Evolutionary conservation across 2,113 vertebrate species (phyloP).

Genomic region (Misgurnus mizolepis): DNA sequence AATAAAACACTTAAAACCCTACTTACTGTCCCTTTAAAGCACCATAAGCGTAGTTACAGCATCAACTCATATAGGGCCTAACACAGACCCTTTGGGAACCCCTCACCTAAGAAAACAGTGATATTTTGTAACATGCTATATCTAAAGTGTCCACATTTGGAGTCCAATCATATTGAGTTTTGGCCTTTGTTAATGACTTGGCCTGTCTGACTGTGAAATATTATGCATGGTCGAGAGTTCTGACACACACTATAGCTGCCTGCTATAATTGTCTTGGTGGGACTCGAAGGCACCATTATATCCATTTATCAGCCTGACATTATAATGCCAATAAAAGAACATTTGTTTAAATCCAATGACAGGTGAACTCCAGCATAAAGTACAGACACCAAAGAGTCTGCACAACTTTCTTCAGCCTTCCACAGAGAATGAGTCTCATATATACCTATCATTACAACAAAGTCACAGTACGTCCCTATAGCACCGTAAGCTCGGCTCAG

Average conservation of each 20-base stretch:
- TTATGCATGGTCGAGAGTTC: not conserved
- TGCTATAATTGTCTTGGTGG: conserved; percentile 14
- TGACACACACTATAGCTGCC: conserved; percentile 9
- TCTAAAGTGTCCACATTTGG: too few species aligned
- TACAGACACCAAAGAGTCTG: not conserved
- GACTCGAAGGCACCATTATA: conserved; percentile 33
- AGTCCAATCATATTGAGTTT: not conserved
- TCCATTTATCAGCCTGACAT: conserved; percentile 41
- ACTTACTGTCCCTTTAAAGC: too few species aligned
- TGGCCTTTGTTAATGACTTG: not conserved
- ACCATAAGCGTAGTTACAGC: too few species aligned
- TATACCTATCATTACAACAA: conserved; percentile 17
- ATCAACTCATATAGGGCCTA: too few species aligned
- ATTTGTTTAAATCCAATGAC: conserved; percentile 20
- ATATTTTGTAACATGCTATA: too few species aligned
- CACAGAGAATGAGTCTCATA: conserved; percentile 1
- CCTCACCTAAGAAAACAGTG: too few species aligned
- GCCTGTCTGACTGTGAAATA: conserved; percentile 18
- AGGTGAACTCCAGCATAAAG: not conserved
- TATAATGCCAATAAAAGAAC: conserved; percentile 29
- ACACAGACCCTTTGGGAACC: too few species aligned
- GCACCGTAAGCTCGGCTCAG: not conserved
- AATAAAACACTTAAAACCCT: too few species aligned
- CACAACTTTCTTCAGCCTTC: not conserved
- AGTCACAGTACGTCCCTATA: not conserved